These are phyloP conservation scores for Genyomyrus donnyi DNA, from an alignment of 2,113 vertebrate species.

Conservation along the genomic window DNA sequence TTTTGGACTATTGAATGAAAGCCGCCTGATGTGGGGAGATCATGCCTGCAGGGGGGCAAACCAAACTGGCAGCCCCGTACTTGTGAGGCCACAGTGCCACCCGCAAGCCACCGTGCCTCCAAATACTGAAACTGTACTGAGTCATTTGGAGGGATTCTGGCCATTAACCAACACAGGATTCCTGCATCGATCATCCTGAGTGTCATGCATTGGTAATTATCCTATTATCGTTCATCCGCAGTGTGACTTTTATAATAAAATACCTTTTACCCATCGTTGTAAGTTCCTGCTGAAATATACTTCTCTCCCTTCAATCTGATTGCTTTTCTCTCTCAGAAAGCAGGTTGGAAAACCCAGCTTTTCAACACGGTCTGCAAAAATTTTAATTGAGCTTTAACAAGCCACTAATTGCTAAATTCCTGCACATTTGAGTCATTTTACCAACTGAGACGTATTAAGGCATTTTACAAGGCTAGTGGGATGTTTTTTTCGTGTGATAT, in stretches of 20 bases:
- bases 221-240: neutral
- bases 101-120: neutral
- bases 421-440: neutral
- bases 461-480: neutral
- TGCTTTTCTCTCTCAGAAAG: neutral
- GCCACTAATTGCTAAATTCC: neutral
- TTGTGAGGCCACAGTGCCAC: neutral
- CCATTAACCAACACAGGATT: neutral
- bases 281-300: neutral
- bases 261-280: neutral
- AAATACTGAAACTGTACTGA: neutral
- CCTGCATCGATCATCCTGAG: neutral
- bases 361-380: neutral
- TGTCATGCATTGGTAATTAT: neutral
- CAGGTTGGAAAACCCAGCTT: neutral
- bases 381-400: slow-evolving; percentile 4
- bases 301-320: neutral
- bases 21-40: too few species aligned
- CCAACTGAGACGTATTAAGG: neutral
- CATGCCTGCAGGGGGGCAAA: neutral
- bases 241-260: slow-evolving; percentile 2
- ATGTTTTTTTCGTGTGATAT: too few species aligned
- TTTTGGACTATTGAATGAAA: too few species aligned
- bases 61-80: neutral
- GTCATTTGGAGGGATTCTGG: neutral